Evolutionary conservation across 2,113 vertebrate genomes (phyloP).

Genomic region (Nyctibius bracteatus): DNA sequence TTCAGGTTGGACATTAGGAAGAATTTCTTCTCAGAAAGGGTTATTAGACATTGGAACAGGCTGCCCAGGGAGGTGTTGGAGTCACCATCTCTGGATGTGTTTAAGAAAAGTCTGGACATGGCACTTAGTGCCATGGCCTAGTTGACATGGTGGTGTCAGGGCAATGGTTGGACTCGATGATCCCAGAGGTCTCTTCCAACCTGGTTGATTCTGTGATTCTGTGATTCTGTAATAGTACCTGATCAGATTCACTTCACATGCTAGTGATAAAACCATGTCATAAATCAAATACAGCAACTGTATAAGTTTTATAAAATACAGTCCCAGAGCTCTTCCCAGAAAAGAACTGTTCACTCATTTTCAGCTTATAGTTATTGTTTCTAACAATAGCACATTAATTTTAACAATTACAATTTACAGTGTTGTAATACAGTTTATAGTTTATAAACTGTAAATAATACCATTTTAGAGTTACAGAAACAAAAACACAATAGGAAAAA

Average conservation of each 20-base stretch:
- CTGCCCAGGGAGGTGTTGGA: too few species aligned
- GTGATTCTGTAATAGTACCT: neutral
- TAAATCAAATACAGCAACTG: neutral
- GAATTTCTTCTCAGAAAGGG: too few species aligned
- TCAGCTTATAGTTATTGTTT: neutral
- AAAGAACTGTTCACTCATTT: neutral
- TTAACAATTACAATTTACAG: neutral
- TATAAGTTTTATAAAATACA: neutral
- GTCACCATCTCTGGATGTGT: too few species aligned
- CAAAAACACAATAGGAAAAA: neutral
- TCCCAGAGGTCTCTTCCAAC: neutral
- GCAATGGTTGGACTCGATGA: too few species aligned
- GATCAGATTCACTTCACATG: neutral
- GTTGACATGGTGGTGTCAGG: too few species aligned
- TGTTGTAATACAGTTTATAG: neutral
- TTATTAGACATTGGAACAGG: too few species aligned
- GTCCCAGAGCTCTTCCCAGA: neutral
- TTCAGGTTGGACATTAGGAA: too few species aligned
- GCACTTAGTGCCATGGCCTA: too few species aligned
- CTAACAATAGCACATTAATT: neutral
- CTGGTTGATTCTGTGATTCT: neutral
- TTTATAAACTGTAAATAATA: neutral
- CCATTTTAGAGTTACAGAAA: neutral
- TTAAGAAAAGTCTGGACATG: too few species aligned
- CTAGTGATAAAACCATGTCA: neutral